phyloP scores from a whole-genome alignment of 2,888 invertebrate species.

The Amiota communis region DNA sequence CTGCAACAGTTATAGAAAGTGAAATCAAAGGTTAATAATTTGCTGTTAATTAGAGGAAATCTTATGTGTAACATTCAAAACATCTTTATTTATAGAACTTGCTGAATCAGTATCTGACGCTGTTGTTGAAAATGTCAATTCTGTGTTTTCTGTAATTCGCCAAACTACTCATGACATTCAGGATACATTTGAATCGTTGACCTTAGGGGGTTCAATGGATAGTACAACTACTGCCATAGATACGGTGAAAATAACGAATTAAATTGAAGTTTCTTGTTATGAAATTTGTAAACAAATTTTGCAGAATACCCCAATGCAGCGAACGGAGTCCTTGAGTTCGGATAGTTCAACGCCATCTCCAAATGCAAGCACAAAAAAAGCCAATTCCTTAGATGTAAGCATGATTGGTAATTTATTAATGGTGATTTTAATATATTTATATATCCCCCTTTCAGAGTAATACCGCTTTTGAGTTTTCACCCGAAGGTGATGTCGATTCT shows the following conservation, averaged over 20 bases:
- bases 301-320: slow-evolving; percentile 47
- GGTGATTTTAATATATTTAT: too few relatives aligned
- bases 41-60: neutral
- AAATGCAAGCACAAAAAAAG: slow-evolving; percentile 58
- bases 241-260: slow-evolving; percentile 33
- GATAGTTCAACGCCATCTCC: slow-evolving; percentile 70
- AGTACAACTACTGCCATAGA: slow-evolving; percentile 53
- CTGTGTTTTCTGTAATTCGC: slow-evolving; percentile 74
- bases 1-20: slow-evolving; percentile 74
- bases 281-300: neutral
- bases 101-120: slow-evolving; percentile 74
- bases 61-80: neutral
- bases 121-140: slow-evolving; percentile 75
- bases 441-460: slow-evolving; percentile 43
- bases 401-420: neutral
- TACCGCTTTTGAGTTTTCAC: slow-evolving; percentile 65
- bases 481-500: slow-evolving; percentile 71
- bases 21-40: slow-evolving; percentile 73
- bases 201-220: slow-evolving; percentile 56
- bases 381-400: slow-evolving; percentile 59
- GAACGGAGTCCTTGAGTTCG: slow-evolving; percentile 68
- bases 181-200: slow-evolving; percentile 72
- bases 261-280: neutral
- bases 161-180: slow-evolving; percentile 74
- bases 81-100: slow-evolving; percentile 63